Evolutionary conservation across 2,888 invertebrate species (phyloP).

Genomic region (Ochlodes sylvanus): DNA sequence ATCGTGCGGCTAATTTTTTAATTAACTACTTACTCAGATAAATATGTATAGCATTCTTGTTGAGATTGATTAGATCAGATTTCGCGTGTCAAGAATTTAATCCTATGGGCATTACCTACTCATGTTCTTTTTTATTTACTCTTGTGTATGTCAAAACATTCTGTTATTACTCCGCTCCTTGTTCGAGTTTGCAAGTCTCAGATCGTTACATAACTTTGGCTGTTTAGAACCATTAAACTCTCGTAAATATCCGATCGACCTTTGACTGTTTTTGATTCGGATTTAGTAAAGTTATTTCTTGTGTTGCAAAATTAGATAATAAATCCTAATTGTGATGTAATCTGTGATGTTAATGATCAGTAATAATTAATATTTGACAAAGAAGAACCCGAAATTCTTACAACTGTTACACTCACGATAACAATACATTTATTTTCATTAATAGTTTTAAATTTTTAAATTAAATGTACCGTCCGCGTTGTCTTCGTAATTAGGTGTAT

Average conservation of each 20-base stretch:
- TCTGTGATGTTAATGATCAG: background rate
- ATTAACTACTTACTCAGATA: no score
- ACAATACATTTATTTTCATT: no score
- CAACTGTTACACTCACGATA: no score
- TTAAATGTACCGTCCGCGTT: no score
- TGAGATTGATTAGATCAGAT: no score
- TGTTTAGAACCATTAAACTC: conserved; percentile 1
- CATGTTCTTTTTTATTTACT: background rate
- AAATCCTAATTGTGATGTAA: background rate
- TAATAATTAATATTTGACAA: no score
- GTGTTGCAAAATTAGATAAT: no score
- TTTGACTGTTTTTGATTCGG: background rate
- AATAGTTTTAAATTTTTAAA: no score
- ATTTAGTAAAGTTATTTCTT: background rate
- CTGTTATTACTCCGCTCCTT: background rate
- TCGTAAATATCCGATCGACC: background rate
- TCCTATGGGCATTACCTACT: background rate
- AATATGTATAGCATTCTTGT: no score
- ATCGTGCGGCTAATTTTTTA: no score
- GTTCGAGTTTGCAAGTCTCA: background rate
- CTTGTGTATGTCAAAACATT: background rate
- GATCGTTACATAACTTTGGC: background rate
- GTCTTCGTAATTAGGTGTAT: no score
- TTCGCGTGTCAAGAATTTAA: background rate
- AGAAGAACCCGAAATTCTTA: no score